These are phyloP conservation scores for Eucriotettix oculatus DNA, from an alignment of 2,888 invertebrate species.

Conservation along the genomic window DNA sequence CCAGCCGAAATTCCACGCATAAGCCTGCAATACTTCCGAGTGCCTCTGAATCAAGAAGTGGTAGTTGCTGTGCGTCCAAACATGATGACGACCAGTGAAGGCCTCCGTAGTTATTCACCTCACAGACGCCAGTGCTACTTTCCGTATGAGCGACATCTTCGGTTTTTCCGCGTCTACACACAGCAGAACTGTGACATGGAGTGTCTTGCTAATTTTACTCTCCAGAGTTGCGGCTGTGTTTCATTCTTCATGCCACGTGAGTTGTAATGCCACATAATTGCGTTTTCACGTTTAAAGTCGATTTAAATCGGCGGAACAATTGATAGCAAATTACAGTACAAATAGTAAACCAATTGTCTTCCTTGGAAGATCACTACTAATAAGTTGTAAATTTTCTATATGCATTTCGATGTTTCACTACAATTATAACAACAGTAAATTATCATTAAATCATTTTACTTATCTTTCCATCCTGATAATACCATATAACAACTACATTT, in stretches of 20 bases:
- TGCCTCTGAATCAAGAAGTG: conserved; percentile 16
- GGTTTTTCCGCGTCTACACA: conserved; percentile 17
- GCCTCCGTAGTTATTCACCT: conserved; percentile 14
- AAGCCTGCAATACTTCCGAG: conserved; percentile 14
- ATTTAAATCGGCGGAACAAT: no score
- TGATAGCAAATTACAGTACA: no score
- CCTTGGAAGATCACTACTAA: no score
- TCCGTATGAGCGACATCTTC: conserved; percentile 15
- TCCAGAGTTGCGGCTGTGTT: not conserved
- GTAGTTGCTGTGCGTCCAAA: conserved; percentile 15
- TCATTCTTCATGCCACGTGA: not conserved
- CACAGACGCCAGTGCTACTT: conserved; percentile 20
- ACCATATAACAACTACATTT: no score
- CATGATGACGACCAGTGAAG: conserved; percentile 17
- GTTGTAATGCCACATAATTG: not conserved
- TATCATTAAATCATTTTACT: no score
- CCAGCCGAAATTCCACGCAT: conserved; percentile 19
- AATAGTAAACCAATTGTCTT: no score
- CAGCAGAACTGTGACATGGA: conserved; percentile 17
- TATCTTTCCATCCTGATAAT: no score
- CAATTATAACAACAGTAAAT: no score
- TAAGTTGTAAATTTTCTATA: no score
- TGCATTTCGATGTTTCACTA: no score
- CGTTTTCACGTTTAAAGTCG: no score
- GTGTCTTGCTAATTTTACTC: not conserved